Evolutionary conservation across 2,888 invertebrate genomes (phyloP).

Genomic region (Cryptosula pallasiana): DNA sequence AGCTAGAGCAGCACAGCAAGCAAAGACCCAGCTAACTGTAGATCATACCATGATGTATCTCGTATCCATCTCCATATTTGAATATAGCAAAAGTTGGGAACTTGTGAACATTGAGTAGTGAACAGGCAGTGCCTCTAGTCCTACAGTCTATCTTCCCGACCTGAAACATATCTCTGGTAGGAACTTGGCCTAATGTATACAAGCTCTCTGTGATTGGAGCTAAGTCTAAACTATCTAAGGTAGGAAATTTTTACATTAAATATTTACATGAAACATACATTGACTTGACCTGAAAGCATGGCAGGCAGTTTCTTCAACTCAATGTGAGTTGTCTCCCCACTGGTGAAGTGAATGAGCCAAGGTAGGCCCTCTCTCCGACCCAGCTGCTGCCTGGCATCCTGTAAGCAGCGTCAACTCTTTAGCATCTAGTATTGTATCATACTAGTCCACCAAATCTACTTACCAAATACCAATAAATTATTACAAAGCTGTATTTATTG

Average conservation of each 20-base stretch:
- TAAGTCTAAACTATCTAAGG: too few species aligned
- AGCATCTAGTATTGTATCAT: too few species aligned
- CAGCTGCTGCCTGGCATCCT: slow-evolving; percentile 36
- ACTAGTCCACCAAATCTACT: too few species aligned
- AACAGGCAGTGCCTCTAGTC: slow-evolving; percentile 43
- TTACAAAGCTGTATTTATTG: too few species aligned
- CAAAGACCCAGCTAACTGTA: background rate
- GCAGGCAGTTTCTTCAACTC: slow-evolving; percentile 63
- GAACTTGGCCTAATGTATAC: too few species aligned
- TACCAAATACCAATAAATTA: too few species aligned
- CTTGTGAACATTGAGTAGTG: slow-evolving; percentile 52
- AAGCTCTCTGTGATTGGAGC: too few species aligned
- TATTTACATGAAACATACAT: slow-evolving; percentile 35
- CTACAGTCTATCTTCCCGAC: slow-evolving; percentile 55
- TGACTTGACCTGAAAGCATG: slow-evolving; percentile 57
- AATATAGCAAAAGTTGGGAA: slow-evolving; percentile 68
- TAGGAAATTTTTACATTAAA: too few species aligned
- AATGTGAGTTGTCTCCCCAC: slow-evolving; percentile 20
- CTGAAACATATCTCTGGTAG: slow-evolving; percentile 31
- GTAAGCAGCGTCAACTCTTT: background rate
- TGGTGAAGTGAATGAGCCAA: slow-evolving; percentile 54
- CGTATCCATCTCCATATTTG: slow-evolving; percentile 70
- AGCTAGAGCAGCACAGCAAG: background rate
- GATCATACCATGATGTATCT: slow-evolving; percentile 63
- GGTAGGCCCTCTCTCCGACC: slow-evolving; percentile 33